A percentile compares a stretch with the other conserved stretches of the same genome.
Evolutionary conservation across 1,140 invertebrate species (phyloP).

Genomic region (Meloidogyne hapla): DNA sequence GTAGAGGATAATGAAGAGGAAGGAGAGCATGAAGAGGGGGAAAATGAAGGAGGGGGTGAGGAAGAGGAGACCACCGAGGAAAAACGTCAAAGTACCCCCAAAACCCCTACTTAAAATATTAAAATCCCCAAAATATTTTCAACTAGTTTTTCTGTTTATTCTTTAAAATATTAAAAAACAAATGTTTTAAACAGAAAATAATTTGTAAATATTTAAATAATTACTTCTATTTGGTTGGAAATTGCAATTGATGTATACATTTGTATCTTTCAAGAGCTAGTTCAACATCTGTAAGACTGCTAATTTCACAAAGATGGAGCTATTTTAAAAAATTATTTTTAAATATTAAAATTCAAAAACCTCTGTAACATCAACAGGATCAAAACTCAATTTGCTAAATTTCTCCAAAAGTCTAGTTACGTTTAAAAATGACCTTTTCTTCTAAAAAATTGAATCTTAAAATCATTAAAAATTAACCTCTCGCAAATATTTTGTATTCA

Average conservation of each 20-base stretch:
- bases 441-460: slow-evolving; percentile 3
- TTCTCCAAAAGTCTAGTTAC: slow-evolving; percentile 20
- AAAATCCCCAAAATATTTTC: neutral
- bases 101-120: neutral
- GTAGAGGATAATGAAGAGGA: neutral
- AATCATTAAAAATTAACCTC: neutral
- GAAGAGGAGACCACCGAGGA: neutral
- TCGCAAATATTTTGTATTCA: slow-evolving; percentile 26
- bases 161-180: neutral
- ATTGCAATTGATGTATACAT: neutral
- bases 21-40: neutral
- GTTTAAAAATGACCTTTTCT: slow-evolving; percentile 12
- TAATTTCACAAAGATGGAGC: neutral
- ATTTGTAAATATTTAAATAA: no score
- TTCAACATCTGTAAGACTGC: neutral
- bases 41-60: neutral
- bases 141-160: neutral
- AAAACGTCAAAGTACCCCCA: neutral
- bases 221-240: slow-evolving; percentile 5
- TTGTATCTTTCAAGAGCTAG: slow-evolving; percentile 1
- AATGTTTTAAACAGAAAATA: neutral
- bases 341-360: slow-evolving; percentile 4
- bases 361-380: slow-evolving; percentile 27
- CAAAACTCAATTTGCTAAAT: slow-evolving; percentile 28
- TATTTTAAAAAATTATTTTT: neutral